Evolutionary conservation across 2,888 invertebrate genomes (phyloP), one percentile per base, ranked within the genome.

Genomic region (Brenthis ino): DNA sequence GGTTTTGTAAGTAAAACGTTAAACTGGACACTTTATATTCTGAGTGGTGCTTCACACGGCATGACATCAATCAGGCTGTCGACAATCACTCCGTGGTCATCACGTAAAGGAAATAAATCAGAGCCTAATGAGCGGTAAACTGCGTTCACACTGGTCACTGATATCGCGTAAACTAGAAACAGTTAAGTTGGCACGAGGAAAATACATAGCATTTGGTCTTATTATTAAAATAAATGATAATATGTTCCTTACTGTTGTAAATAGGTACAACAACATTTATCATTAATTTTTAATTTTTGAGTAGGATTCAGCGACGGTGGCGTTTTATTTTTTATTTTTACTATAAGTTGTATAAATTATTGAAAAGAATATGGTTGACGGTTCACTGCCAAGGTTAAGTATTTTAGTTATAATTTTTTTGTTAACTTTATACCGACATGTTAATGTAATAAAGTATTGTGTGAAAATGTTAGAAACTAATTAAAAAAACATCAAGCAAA

Each of bases 41-140:
- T 68, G 54, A 73, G 71, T 80, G 76, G 72, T 67, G 72, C 75
- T 67, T 73, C 67, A 74, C 74, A 74, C 79, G 76, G 75, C 82
- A 81, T 82, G 79, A 80, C 85, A 86, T 88, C 77, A 77, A 87
- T 88, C 88, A 87, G 80, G 73, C 73, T 80, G 83, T 77, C 82
- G 77, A 80, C 79, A 75, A 80, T 78, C 80, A 77, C 79, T 80
- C 75, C 77, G 81, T 81, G 80, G 79, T 77, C 77, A 78, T 83
- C 87, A 87, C 88, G 87, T 87, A 84, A 74, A 68, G 73, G 74
- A 79, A 79, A 85, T 89, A 89, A 87, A 89, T 87, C 82, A 79
- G 78, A 65, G 65, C 72, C 77, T 80, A 80, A 80, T 79, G 79
- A 79, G 79, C 74, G 75, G 75, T 75, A 75, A 76, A 76, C 74